Evolutionary conservation across 2,888 invertebrate species (phyloP), one percentile per base, ranked within the genome.

Genomic region (Octonoba sinensis): DNA sequence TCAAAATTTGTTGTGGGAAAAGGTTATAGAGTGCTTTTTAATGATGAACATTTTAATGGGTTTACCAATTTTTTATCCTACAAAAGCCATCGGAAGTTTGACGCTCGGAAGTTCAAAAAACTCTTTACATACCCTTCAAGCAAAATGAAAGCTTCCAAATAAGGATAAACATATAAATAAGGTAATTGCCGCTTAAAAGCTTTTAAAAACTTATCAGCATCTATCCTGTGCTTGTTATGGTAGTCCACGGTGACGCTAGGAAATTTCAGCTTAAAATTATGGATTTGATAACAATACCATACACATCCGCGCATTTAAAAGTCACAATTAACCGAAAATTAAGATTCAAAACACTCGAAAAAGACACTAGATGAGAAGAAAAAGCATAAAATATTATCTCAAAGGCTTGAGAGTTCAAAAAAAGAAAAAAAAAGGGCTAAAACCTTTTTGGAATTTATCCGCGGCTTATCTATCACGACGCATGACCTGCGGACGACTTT

Each of bases 311-410:
- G 78, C 70, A 78, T 78, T 65, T 72, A 70, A 78, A 78, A 72
- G 13, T 49, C 66, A 49, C 78, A 78, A 78, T 78, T 78, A 78
- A 71, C 59, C 71, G 20, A n/a, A 72, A 78, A 78, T 78, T 78
- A 78, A 78, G 49, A 78, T 78, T 78, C 78, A 44, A 51, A 64
- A 49, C 47, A 20, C 46, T 44, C 3, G 44, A 20, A n/a, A n/a
- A 60, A 27, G 27, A 36, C 36, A 36, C 36, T 27, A 60, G 27
- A 20, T n/a, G 57, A 22, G n/a, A 18, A 20, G 20, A 44, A 62
- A 13, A 60, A 15, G 60, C 36, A 36, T 36, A 36, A 36, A 36
- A 36, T 11, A 36, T 36, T 36, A 36, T 36, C 36, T 36, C 16
- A 59, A 59, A 22, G 59, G 59, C 24, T 59, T 59, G 59, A 16